Base-by-base conservation (phyloP, 2,888 invertebrate species). In the Limnephilus marmoratus region DNA sequence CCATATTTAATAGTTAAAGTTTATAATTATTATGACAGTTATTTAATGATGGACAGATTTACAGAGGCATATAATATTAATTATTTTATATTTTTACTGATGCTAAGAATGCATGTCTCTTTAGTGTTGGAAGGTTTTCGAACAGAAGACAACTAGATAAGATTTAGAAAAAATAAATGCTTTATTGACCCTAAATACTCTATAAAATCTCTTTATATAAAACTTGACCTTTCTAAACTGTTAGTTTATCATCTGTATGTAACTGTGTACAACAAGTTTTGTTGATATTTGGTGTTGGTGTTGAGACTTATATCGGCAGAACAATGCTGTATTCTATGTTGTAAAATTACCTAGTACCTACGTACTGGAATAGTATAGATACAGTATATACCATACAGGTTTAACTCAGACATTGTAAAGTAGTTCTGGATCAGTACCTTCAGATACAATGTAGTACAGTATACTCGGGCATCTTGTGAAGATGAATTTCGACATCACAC, bases 401-500 rank as follows among this genome's bases (percentile, higher is more conserved):
- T 11, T 45, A 45, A 45, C 45, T 15, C 49, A 15, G 29, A 34
- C 81, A 81, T 31, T 31, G 81, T 81, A 81, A 15, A 31, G 53
- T 15, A 49, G 3, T 49, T 11, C 49, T 49, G 49, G 49, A 49
- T 49, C 13, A 15, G 49, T 49, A 13, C 45, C 45, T 45, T 2
- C 13, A 49, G 49, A 13, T 49, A 49, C 49, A 49, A 49, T 49
- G 15, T 49, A 49, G 49, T 15, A 49, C 15, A 49, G 49, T 18
- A 18, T 18, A 53, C 53, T 53, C 83, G 37, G 31, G 83, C 37
- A 83, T 83, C 83, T 83, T 83, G 83, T 31, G 29, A 83, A 37
- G 85, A 85, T 85, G 86, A 29, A 49, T 86, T 86, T 86, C 86
- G 41, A 85, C 85, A 86, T 29, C 45, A 12, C n/a, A 29, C 86